Conservation (phyloP, 2,888 invertebrate genomes). For the Scaptomyza cyrtandrae region DNA sequence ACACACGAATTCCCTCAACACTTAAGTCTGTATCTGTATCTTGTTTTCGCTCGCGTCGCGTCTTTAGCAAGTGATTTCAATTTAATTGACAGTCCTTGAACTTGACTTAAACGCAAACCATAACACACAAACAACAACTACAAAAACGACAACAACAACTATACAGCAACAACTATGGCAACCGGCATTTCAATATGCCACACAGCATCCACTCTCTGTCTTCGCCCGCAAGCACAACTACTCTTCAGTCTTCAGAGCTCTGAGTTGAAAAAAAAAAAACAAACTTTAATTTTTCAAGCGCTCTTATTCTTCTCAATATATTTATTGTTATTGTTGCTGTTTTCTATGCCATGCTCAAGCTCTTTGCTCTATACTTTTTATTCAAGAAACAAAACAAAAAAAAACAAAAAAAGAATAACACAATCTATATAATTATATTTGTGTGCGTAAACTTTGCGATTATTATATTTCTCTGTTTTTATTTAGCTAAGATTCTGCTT, state of each 20-base stretch:
- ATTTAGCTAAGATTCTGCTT: constrained; percentile 23
- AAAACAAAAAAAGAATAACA: constrained; percentile 24
- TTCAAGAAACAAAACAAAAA: constrained; percentile 25
- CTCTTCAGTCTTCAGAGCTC: constrained; percentile 5
- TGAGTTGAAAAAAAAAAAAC: constrained; percentile 28
- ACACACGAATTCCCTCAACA: background rate
- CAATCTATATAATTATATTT: constrained; percentile 37
- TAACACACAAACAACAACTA: constrained; percentile 62
- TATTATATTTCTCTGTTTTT: constrained; percentile 3
- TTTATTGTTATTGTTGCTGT: constrained; percentile 4
- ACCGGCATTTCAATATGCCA: constrained; percentile 52
- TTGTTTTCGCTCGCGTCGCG: constrained; percentile 50
- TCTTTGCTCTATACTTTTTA: constrained; percentile 44
- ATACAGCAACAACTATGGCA: constrained; percentile 6
- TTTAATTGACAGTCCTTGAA: constrained; percentile 83
- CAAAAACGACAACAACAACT: constrained; percentile 8
- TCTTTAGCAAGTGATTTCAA: constrained; percentile 80
- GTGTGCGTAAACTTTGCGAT: constrained; percentile 34
- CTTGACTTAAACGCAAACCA: constrained; percentile 80
- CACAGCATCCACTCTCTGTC: constrained; percentile 24
- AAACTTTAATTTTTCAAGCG: constrained; percentile 21
- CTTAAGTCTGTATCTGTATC: constrained; percentile 46
- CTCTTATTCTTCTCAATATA: constrained; percentile 11
- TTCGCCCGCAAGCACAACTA: background rate
- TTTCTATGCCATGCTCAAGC: constrained; percentile 29